Evolutionary conservation across 1,140 invertebrate genomes (phyloP).

Genomic region (Drosophila trapezifrons): DNA sequence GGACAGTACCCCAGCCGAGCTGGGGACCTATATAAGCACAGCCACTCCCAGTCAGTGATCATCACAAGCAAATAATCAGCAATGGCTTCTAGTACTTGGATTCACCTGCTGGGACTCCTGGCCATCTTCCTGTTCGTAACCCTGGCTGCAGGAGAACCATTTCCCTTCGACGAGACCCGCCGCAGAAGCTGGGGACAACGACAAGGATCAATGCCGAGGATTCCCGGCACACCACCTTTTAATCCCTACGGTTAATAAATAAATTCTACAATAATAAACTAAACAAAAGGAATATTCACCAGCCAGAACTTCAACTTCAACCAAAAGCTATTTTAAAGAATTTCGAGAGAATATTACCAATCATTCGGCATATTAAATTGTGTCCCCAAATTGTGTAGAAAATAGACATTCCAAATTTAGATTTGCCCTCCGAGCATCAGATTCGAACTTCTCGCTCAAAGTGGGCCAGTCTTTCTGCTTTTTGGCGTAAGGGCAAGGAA

Average conservation of each 20-base stretch:
- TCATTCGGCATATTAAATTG: slow-evolving; percentile 11
- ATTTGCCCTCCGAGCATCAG: slow-evolving; percentile 1
- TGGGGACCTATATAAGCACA: slow-evolving; percentile 49
- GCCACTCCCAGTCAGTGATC: background rate
- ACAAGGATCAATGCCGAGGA: slow-evolving; percentile 16
- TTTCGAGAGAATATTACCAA: background rate
- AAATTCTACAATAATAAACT: background rate
- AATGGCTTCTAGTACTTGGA: slow-evolving; percentile 40
- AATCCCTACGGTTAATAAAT: slow-evolving; percentile 65
- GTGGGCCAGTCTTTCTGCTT: slow-evolving; percentile 1
- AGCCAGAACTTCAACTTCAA: background rate
- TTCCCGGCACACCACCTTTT: slow-evolving; percentile 69
- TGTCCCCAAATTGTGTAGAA: slow-evolving; percentile 15
- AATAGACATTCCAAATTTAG: slow-evolving; percentile 23
- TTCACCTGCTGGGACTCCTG: slow-evolving; percentile 53
- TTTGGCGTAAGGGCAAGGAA: slow-evolving; percentile 29
- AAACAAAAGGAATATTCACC: background rate
- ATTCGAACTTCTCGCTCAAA: slow-evolving; percentile 3
- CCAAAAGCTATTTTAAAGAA: background rate
- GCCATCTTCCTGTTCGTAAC: slow-evolving; percentile 32
- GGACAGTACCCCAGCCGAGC: slow-evolving; percentile 30
- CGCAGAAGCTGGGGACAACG: slow-evolving; percentile 5
- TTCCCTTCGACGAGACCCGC: slow-evolving; percentile 60
- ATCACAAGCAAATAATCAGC: slow-evolving; percentile 13
- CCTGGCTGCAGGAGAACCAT: slow-evolving; percentile 22